Base-by-base conservation (phyloP, 1,140 invertebrate species). In the Diachasma alloeum region DNA sequence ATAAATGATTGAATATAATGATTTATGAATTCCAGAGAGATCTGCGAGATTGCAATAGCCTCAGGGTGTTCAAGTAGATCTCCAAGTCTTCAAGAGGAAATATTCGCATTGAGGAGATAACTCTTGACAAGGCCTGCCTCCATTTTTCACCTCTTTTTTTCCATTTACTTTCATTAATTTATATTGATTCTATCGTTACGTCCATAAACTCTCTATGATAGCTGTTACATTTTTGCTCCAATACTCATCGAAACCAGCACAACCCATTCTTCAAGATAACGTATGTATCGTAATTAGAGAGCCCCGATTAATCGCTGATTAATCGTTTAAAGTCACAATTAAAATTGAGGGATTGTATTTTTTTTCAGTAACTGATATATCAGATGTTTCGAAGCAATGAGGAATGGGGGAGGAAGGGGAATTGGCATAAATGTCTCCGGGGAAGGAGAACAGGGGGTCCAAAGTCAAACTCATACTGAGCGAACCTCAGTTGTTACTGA, bases 391-490 rank as follows among this genome's bases (percentile, higher is more conserved):
- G 39, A 72, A 48, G 10, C 26, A 22, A 22, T 17, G 19, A 10
- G 44, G 3, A 72, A 48, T 44, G 26, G 26, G 42, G 48, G 39
- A 63, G 69, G 56, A 66, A 46, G 17, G 24, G 37, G 24, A 48
- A 22, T 68, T 37, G 24, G 19, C 17, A 46, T 48, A 36, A 15
- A 26, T 56, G 69, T 73, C 17, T 31, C n/a, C 15, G 36, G 48
- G 56, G 71, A 44, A 42, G 80, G 79, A 82, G 78, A 80, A 80
- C 77, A 83, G 73, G 78, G 77, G 81, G 81, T 79, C 79, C 66
- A 84, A 84, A 84, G 82, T 83, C 80, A 81, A 82, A 78, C 76
- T 70, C 26, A 76, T 73, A 79, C 77, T 76, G 81, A 77, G 74
- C 74, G 69, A 68, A 63, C 75, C 63, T 72, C 78, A 82, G 82